phyloP scores from a whole-genome alignment of 53 echinoderm and acorn worm genomes.

The Holothuria leucospilota region DNA sequence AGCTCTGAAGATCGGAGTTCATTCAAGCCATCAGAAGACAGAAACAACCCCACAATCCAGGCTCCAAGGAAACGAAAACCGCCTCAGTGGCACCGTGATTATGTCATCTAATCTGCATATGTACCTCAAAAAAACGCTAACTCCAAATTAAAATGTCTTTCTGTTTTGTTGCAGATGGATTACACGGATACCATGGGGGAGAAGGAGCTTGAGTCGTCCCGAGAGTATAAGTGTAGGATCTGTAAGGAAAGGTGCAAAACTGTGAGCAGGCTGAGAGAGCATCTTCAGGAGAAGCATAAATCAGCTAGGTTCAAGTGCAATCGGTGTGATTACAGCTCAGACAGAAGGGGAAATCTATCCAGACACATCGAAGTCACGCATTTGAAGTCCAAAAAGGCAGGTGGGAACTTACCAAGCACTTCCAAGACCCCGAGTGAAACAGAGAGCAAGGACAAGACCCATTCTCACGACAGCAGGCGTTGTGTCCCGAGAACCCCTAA shows the following conservation, averaged over 20 bases:
- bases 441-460: no score
- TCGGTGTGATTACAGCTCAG: not conserved
- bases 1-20: no score
- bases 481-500: no score
- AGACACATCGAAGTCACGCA: not conserved
- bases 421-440: no score
- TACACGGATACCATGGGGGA: not conserved
- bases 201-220: slow-evolving; percentile 2
- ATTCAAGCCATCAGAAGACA: no score
- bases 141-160: not conserved
- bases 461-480: no score
- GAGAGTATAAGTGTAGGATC: not conserved
- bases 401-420: not conserved
- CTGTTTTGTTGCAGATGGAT: not conserved
- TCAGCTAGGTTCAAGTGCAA: not conserved
- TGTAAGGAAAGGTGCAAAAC: not conserved
- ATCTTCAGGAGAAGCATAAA: not conserved
- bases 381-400: not conserved
- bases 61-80: not conserved
- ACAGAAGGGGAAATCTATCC: not conserved
- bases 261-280: not conserved
- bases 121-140: no score
- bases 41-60: no score
- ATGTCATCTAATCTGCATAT: not conserved
- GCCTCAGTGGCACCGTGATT: slow-evolving; percentile 5